phyloP scores from a whole-genome alignment of 2,888 invertebrate species.

The Rotaria magnacalcarata region DNA sequence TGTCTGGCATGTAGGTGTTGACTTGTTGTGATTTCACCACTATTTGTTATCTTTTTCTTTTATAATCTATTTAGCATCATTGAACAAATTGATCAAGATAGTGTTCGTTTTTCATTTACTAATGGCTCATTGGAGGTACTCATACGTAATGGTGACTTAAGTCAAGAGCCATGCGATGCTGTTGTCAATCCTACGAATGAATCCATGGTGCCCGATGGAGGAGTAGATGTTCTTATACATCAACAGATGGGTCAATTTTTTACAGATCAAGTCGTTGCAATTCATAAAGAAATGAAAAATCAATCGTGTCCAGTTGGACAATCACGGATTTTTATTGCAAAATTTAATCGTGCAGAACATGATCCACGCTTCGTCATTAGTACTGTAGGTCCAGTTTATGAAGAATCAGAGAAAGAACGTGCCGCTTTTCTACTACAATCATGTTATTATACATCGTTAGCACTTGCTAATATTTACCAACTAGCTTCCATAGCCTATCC shows the following conservation, averaged over 20 bases:
- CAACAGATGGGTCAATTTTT: background rate
- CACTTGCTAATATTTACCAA: background rate
- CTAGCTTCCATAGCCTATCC: background rate
- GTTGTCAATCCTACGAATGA: background rate
- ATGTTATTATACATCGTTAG: background rate
- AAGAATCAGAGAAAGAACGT: background rate
- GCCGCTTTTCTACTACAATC: background rate
- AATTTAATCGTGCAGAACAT: background rate
- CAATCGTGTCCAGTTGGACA: background rate
- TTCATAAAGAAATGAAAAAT: background rate
- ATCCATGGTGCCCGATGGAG: background rate
- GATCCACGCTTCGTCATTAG: background rate
- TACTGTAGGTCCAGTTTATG: constrained; percentile 3
- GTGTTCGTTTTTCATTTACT: background rate
- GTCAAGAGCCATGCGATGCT: background rate
- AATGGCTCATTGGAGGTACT: background rate
- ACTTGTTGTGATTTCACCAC: no score
- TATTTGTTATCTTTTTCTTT: background rate
- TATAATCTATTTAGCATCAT: background rate
- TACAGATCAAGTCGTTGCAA: background rate
- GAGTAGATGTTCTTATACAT: background rate
- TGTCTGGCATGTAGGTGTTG: background rate
- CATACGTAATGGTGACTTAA: background rate
- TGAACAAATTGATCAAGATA: background rate
- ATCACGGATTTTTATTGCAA: constrained; percentile 3